Conservation (phyloP, 1,140 invertebrate genomes). For the Lepidostoma basale region DNA sequence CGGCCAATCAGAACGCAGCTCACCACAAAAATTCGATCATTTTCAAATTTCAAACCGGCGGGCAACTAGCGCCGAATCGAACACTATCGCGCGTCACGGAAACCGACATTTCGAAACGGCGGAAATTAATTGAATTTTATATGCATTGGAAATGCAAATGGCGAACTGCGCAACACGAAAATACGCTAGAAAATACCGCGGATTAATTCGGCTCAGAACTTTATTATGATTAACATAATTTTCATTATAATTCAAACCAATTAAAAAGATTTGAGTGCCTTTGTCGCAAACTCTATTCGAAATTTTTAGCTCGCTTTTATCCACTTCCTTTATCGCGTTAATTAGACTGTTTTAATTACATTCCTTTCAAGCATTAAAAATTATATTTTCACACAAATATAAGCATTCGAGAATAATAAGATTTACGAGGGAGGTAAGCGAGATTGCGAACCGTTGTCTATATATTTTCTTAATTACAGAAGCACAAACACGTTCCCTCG, state of each 20-base stretch:
- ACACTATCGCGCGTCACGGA: not conserved
- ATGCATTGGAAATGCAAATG: not conserved
- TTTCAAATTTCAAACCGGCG: not conserved
- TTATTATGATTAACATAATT: not conserved
- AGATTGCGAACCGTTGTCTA: no score
- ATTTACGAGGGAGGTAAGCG: not conserved
- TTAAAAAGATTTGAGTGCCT: not conserved
- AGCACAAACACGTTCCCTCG: no score
- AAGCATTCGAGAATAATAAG: not conserved
- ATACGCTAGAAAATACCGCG: not conserved
- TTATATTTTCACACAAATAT: not conserved
- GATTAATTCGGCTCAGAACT: not conserved
- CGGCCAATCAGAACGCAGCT: not conserved
- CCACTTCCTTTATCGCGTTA: not conserved
- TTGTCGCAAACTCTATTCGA: not conserved
- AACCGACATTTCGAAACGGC: conserved; percentile 21
- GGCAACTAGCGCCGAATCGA: not conserved
- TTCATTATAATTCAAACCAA: not conserved
- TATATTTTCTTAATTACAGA: no score
- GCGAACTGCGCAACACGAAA: not conserved
- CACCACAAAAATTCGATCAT: conserved; percentile 2
- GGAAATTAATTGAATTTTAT: not conserved
- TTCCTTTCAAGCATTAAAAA: not conserved
- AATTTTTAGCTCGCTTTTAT: no score
- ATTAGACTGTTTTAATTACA: not conserved